phyloP scores from a whole-genome alignment of 2,888 invertebrate genomes.

The Drosophila affinis region DNA sequence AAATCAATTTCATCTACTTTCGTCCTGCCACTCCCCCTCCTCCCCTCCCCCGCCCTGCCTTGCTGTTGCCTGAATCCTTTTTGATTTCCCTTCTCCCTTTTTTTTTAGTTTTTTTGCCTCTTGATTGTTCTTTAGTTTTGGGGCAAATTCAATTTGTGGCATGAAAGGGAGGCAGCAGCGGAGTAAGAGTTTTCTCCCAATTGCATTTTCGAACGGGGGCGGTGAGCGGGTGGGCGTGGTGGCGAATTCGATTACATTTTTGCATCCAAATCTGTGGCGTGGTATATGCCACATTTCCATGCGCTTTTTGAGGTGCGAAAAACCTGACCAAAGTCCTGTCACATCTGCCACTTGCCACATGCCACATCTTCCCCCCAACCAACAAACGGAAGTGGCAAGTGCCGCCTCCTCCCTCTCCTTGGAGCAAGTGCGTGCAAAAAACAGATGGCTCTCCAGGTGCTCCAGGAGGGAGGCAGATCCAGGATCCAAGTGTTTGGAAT shows the following conservation, averaged over 20 bases:
- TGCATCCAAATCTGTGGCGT: slow-evolving; percentile 28
- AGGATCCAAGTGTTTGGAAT: slow-evolving; percentile 78
- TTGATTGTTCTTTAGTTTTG: slow-evolving; percentile 69
- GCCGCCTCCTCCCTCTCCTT: slow-evolving; percentile 19
- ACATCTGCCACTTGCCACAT: slow-evolving; percentile 18
- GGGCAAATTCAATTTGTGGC: slow-evolving; percentile 72
- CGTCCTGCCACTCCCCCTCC: neutral
- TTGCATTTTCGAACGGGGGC: slow-evolving; percentile 23
- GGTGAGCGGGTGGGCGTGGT: neutral
- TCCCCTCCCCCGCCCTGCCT: neutral
- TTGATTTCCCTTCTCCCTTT: slow-evolving; percentile 11
- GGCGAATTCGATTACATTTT: slow-evolving; percentile 44
- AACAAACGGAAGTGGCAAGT: slow-evolving; percentile 65
- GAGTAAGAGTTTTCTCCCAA: slow-evolving; percentile 43
- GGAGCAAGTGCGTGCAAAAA: slow-evolving; percentile 66
- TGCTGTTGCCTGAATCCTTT: neutral
- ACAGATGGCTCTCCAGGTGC: slow-evolving; percentile 74
- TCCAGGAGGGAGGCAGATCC: slow-evolving; percentile 4
- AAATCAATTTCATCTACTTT: slow-evolving; percentile 78
- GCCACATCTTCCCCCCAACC: slow-evolving; percentile 15
- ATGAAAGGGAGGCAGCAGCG: slow-evolving; percentile 46
- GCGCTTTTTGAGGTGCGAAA: slow-evolving; percentile 61
- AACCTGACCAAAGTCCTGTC: slow-evolving; percentile 49
- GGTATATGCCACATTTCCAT: neutral
- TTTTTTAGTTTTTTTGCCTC: slow-evolving; percentile 9